A percentile compares a stretch with the other conserved stretches of the same genome.
phyloP scores from a whole-genome alignment of 2,113 vertebrate genomes.

The Bufo bufo region DNA sequence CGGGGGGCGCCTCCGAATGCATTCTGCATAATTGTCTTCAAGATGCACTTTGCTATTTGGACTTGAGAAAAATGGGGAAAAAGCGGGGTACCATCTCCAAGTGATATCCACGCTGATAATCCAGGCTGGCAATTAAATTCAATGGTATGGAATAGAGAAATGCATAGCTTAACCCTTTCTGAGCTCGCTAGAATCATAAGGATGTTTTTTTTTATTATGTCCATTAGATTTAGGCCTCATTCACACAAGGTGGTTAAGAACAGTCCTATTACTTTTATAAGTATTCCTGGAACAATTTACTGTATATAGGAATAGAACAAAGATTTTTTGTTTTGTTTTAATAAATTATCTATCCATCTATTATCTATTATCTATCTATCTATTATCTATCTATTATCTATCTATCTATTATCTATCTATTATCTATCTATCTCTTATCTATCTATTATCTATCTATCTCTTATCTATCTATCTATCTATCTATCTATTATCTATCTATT shows the following conservation, averaged over 20 bases:
- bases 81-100: background rate
- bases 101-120: conserved; percentile 2
- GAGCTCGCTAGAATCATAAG: background rate
- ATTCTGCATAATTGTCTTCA: conserved; percentile 24
- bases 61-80: background rate
- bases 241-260: background rate
- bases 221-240: background rate
- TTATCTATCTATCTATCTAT: no score
- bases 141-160: background rate
- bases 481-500: no score
- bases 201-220: background rate
- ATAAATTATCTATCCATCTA: no score
- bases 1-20: conserved; percentile 11
- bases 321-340: no score
- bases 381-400: no score
- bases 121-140: conserved; percentile 5
- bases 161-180: background rate
- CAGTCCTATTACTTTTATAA: no score
- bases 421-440: no score
- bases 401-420: no score
- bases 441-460: no score
- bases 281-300: no score
- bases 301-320: no score
- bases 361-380: no score
- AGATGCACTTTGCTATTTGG: conserved; percentile 41